phyloP scores from a whole-genome alignment of 2,797 vertebrate species.

The Poecilia velifera region DNA sequence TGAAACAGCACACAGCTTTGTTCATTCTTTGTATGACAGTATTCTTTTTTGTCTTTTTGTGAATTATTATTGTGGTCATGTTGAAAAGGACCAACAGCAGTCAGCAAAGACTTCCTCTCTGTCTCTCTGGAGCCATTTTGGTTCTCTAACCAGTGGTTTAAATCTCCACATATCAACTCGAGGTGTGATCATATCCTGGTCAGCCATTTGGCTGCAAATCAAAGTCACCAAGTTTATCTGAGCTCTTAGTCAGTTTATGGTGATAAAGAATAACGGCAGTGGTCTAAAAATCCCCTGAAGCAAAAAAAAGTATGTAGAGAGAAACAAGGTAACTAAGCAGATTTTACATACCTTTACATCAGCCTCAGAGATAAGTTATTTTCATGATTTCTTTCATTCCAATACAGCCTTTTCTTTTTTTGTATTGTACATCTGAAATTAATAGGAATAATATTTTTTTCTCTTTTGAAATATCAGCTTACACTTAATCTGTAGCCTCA shows the following conservation, averaged over 20 bases:
- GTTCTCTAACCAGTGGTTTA: not conserved
- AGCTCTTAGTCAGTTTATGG: not conserved
- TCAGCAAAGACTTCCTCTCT: not conserved
- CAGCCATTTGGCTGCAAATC: too few relatives aligned
- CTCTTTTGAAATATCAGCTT: not conserved
- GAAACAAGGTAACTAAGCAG: not conserved
- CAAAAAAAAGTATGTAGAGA: not conserved
- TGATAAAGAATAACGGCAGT: not conserved
- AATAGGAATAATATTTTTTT: not conserved
- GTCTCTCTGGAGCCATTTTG: not conserved
- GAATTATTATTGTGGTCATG: not conserved
- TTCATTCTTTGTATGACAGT: not conserved
- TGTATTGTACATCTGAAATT: not conserved
- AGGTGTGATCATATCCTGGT: not conserved
- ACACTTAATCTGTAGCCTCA: constrained; percentile 1
- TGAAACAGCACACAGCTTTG: not conserved
- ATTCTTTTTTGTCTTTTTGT: not conserved
- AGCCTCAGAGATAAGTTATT: not conserved
- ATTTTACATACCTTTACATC: not conserved
- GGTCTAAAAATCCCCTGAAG: not conserved
- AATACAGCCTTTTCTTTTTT: not conserved
- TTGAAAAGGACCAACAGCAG: not conserved
- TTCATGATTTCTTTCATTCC: not conserved
- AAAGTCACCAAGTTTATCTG: not conserved
- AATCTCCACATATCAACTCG: not conserved